Evolutionary conservation across 2,797 vertebrate species (phyloP).

Genomic region (Onychomys arenicola): DNA sequence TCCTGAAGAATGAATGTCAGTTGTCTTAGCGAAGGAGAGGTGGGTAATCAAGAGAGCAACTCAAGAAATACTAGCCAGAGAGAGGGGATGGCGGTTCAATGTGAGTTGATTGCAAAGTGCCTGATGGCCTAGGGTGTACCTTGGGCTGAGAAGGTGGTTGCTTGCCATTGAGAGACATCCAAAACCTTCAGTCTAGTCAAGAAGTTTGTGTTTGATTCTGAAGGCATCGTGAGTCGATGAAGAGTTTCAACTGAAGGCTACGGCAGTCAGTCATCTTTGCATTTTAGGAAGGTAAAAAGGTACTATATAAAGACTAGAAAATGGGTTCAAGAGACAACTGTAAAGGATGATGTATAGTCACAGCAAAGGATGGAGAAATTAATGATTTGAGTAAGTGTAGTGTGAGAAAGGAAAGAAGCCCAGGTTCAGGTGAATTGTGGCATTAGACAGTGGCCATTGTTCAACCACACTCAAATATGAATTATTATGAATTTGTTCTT

Average conservation of each 20-base stretch:
- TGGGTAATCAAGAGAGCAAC: neutral
- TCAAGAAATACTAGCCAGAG: neutral
- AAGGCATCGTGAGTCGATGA: neutral
- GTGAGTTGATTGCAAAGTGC: neutral
- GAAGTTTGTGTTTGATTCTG: neutral
- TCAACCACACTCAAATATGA: neutral
- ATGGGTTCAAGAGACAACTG: neutral
- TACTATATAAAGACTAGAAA: neutral
- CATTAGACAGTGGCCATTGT: neutral
- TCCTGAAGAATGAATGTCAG: neutral
- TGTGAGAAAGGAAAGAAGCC: neutral
- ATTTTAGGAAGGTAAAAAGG: neutral
- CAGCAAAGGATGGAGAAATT: neutral
- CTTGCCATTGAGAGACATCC: neutral
- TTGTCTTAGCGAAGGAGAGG: neutral
- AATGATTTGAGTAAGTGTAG: neutral
- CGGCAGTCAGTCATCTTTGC: neutral
- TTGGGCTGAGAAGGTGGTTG: neutral
- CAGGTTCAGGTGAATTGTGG: neutral
- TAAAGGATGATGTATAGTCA: neutral
- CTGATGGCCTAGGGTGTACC: neutral
- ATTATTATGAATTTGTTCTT: slow-evolving; percentile 29
- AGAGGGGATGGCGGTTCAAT: neutral
- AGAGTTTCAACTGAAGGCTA: neutral
- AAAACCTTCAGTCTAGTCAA: too few species aligned